Percentiles rank a stretch among this genome's conserved stretches.
Conservation (phyloP, 2,888 invertebrate species). For the Caenorhabditis sinica region DNA sequence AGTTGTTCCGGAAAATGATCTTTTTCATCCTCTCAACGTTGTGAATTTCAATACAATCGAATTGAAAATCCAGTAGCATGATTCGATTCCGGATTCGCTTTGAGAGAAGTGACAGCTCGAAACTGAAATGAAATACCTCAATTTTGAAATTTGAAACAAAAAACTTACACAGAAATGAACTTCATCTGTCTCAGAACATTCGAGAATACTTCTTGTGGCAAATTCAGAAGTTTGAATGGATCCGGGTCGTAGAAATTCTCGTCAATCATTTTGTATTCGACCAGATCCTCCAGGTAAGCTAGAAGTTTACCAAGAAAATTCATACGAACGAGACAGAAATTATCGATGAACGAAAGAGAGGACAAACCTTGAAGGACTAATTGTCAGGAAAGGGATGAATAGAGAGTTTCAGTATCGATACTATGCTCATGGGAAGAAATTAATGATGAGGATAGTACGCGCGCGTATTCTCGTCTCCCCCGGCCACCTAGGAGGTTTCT, state of each 20-base stretch:
- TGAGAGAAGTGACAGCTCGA: neutral
- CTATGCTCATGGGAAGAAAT: no score
- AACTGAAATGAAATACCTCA: conserved; percentile 1
- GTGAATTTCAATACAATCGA: neutral
- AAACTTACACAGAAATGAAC: conserved; percentile 12
- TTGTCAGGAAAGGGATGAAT: no score
- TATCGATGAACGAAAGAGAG: no score
- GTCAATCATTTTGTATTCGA: neutral
- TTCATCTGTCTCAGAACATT: neutral
- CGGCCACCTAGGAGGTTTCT: no score
- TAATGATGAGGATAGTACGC: no score
- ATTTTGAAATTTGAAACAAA: neutral
- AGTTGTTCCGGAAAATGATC: neutral
- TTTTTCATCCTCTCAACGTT: neutral
- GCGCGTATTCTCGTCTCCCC: no score
- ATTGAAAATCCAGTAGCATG: neutral
- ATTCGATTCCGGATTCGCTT: neutral
- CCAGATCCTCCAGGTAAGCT: neutral
- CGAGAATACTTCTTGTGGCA: neutral
- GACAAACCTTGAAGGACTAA: no score
- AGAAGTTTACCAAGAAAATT: neutral
- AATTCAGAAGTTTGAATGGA: neutral
- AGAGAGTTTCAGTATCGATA: no score
- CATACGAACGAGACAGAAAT: no score
- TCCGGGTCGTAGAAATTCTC: neutral